Base-by-base conservation (phyloP, 2,113 vertebrate genomes). In the Sinosuthora webbiana region DNA sequence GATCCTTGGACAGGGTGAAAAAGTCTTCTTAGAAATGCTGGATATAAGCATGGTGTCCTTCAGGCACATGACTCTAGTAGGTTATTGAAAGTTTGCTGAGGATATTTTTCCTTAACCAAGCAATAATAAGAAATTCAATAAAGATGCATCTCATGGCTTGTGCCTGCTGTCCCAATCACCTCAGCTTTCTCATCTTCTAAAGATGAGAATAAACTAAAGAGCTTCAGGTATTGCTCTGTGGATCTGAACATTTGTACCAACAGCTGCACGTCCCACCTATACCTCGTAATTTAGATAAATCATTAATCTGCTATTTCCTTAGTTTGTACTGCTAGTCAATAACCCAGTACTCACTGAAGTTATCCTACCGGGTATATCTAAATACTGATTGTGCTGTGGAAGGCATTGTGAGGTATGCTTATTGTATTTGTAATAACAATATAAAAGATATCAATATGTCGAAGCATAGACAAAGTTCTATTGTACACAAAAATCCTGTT, bases 401-500 rank as follows among this genome's bases (percentile, higher is more conserved):
- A 44, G 49, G 13, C 80, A 71, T 20, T 68, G 31, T 49, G 20
- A 91, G 13, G 35, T 27, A 56, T 33, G 22, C 21, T 57, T 67
- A 25, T n/a, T 52, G 5, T 88, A 93, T 94, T 56, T 53, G 22
- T 23, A 86, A 90, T 81, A 93, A 86, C 70, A 96, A 92, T 64
- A 89, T 39, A 82, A 94, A 97, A 95, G 37, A 92, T 95, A 96
- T 90, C 71, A 92, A 68, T 78, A 83, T 62, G 70, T 73, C 76
- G 67, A 96, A 93, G 63, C 55, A 63, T 41, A 95, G 73, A 90
- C 45, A 63, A 47, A 73, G 30, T 83, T 67, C 60, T 82, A 28
- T 83, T 76, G 75, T 27, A 70, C 13, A 75, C 21, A 31, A 70
- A 85, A 79, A 83, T 30, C 39, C n/a, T 70, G 12, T 25, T 93